Evolutionary conservation across 1,140 invertebrate species (phyloP).

Genomic region (Brachionus plicatilis): DNA sequence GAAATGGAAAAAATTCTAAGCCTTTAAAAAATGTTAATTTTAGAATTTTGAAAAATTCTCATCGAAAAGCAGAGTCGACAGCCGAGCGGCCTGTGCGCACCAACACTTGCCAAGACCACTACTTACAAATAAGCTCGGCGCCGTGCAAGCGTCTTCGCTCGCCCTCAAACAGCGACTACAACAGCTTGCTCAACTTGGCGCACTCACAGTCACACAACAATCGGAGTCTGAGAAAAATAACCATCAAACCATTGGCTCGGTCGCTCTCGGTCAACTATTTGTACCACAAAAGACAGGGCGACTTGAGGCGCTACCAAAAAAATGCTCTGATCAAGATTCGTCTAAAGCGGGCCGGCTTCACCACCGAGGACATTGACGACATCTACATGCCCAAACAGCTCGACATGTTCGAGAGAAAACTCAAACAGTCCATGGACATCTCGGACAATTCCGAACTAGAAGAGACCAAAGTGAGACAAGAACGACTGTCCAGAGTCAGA

Average conservation of each 20-base stretch:
- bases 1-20: neutral
- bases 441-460: slow-evolving; percentile 15
- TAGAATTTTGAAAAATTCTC: slow-evolving; percentile 30
- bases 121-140: neutral
- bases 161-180: neutral
- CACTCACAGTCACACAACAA: neutral
- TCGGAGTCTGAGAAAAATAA: neutral
- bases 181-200: neutral
- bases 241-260: neutral
- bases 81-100: neutral
- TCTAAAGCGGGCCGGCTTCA: neutral
- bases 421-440: neutral
- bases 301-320: slow-evolving; percentile 29
- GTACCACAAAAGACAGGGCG: slow-evolving; percentile 22
- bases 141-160: slow-evolving; percentile 5
- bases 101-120: neutral
- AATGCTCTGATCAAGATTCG: neutral
- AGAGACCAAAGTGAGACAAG: slow-evolving; percentile 10
- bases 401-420: slow-evolving; percentile 15
- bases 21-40: slow-evolving; percentile 12
- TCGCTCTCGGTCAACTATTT: slow-evolving; percentile 37
- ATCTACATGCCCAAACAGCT: slow-evolving; percentile 27
- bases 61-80: neutral
- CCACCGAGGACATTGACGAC: slow-evolving; percentile 35
- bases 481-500: neutral